phyloP scores from a whole-genome alignment of 1,140 invertebrate genomes.

The Asbolus verrucosus region DNA sequence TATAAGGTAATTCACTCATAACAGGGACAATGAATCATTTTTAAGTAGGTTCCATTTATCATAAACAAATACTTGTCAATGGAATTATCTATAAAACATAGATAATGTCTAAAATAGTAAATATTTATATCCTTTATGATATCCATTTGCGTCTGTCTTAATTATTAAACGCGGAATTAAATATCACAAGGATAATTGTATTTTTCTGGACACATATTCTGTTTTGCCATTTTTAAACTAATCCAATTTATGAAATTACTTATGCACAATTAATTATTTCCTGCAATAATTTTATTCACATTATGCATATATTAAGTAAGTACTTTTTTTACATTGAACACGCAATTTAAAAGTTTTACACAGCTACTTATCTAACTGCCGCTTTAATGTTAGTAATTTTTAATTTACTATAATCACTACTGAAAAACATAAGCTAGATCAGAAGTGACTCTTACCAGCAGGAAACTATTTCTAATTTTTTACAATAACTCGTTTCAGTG shows the following conservation, averaged over 20 bases:
- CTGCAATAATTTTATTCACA: constrained; percentile 1
- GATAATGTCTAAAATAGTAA: constrained; percentile 38
- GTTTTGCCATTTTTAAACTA: constrained; percentile 1
- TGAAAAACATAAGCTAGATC: too few species aligned
- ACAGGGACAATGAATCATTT: constrained; percentile 32
- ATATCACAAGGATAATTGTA: constrained; percentile 25
- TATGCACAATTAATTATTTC: constrained; percentile 16
- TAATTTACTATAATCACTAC: too few species aligned
- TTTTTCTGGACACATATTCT: constrained; percentile 4
- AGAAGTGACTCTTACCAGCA: too few species aligned
- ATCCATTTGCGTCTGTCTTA: constrained; percentile 37
- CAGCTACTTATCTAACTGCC: too few species aligned
- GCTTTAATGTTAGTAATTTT: too few species aligned
- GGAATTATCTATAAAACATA: constrained; percentile 34
- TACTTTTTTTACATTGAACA: too few species aligned
- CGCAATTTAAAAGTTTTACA: too few species aligned
- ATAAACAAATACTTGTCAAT: constrained; percentile 39
- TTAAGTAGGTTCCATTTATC: constrained; percentile 34
- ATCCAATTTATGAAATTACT: constrained; percentile 22
- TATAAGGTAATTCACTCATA: constrained; percentile 3
- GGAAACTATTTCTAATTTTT: too few species aligned
- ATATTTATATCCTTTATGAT: constrained; percentile 39
- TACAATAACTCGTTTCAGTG: too few species aligned
- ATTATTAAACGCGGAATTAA: constrained; percentile 35
- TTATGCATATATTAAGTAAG: too few species aligned